phyloP scores from a whole-genome alignment of 2,113 vertebrate species.

The Marmota monax region DNA sequence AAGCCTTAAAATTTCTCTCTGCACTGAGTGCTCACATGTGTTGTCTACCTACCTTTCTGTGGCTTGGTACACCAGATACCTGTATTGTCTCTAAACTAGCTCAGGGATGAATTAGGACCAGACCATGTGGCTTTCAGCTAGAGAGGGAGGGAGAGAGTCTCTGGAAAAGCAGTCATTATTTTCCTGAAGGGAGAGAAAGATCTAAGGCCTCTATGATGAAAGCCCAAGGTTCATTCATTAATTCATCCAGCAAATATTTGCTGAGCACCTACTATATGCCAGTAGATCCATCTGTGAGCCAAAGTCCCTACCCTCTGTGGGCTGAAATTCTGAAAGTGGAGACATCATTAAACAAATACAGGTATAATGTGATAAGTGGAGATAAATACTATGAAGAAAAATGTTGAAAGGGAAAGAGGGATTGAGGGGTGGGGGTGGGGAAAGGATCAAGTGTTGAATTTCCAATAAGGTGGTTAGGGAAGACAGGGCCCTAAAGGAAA shows the following conservation, averaged over 20 bases:
- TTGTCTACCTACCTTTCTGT: neutral
- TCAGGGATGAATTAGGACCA: neutral
- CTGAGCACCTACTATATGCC: neutral
- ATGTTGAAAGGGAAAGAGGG: neutral
- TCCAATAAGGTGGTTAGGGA: neutral
- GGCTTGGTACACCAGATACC: neutral
- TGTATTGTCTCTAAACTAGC: neutral
- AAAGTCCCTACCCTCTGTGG: neutral
- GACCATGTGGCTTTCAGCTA: neutral
- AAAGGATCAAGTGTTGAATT: neutral
- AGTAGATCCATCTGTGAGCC: neutral
- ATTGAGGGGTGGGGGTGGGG: neutral
- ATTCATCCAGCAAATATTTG: neutral
- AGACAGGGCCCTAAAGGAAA: neutral
- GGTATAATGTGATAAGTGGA: neutral
- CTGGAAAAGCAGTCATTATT: neutral
- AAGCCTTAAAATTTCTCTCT: neutral
- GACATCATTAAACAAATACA: neutral
- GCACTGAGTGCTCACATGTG: rapidly evolving
- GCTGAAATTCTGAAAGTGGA: neutral
- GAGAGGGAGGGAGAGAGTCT: neutral
- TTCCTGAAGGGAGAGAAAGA: too few species aligned
- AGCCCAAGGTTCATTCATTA: neutral
- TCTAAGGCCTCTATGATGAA: neutral
- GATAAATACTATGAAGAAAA: neutral